Evolutionary conservation across 37 sponge, comb jelly and placozoan species (phyloP), one percentile per base, ranked within the genome.

Genomic region (Petrosia ficiformis): DNA sequence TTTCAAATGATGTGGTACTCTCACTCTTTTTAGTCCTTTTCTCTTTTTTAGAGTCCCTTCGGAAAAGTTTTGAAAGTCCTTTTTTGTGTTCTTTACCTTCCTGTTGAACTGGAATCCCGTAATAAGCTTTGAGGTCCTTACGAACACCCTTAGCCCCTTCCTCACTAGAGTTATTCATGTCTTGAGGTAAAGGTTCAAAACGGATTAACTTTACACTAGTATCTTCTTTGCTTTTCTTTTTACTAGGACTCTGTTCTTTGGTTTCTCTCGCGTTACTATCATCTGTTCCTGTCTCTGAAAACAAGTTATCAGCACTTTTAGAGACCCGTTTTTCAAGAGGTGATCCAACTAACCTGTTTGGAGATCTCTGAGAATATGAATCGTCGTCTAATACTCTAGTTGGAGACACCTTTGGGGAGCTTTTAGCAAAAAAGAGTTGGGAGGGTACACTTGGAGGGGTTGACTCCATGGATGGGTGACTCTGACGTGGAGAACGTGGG

Each of bases 261-360:
- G 54, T 10, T 48, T 48, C 54, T 48, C 16, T 48, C n/a, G n/a
- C n/a, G n/a, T n/a, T n/a, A n/a, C n/a, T n/a, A n/a, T n/a, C n/a
- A 16, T 48, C 54, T 10, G 10, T 10, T 19, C 16, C 54, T 48
- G 10, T 10, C n/a, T 61, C 63, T 5, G 6, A 8, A 6, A 61
- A n/a, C 6, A 61, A n/a, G n/a, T 61, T 61, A n/a, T 61, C 63
- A 61, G 26, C 63, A 61, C 63, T 61, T n/a, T n/a, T 61, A 26
- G 63, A 48, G 16, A 48, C 63, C 6, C n/a, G 14, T 29, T 61
- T 61, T 5, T 61, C 63, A 5, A 61, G 28, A 26, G 63, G 63
- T n/a, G 63, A 61, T 5, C 5, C 5, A 22, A n/a, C 22, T 6
- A 29, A 11, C 25, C 5, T 61, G 28, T 26, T 29, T n/a, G 63